A percentile compares a stretch with the other conserved stretches of the same genome.
Evolutionary conservation across 2,888 invertebrate species (phyloP).

Genomic region (Hoplodrina blanda): DNA sequence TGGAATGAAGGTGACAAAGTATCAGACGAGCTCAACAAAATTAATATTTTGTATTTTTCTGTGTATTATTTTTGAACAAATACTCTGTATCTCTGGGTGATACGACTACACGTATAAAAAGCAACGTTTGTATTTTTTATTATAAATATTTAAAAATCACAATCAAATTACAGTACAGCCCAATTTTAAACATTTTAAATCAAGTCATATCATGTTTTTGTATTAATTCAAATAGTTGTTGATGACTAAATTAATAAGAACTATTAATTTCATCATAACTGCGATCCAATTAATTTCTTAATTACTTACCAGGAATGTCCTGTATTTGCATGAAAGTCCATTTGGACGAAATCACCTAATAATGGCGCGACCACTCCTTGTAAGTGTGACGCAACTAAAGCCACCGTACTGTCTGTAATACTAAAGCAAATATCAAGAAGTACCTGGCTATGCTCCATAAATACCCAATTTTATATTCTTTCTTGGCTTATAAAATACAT

Average conservation of each 20-base stretch:
- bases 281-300: background rate
- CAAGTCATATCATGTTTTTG: background rate
- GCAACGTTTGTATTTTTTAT: constrained; percentile 1
- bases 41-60: constrained; percentile 41
- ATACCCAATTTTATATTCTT: no score
- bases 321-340: background rate
- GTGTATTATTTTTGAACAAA: constrained; percentile 41
- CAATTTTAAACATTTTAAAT: background rate
- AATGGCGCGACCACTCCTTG: background rate
- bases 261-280: background rate
- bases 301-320: background rate
- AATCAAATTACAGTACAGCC: background rate
- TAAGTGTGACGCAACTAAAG: background rate
- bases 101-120: background rate
- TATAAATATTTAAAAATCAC: background rate
- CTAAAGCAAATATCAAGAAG: no score
- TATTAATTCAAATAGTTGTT: no score
- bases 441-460: background rate
- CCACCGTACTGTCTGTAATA: no score
- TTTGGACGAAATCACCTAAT: background rate
- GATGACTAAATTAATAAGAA: background rate
- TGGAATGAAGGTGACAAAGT: constrained; percentile 60
- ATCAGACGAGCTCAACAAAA: constrained; percentile 43
- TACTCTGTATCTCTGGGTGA: constrained; percentile 7
- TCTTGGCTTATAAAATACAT: background rate